These are phyloP conservation scores for Nesogale talazaci DNA, from an alignment of 2,113 vertebrate species.

Conservation along the genomic window DNA sequence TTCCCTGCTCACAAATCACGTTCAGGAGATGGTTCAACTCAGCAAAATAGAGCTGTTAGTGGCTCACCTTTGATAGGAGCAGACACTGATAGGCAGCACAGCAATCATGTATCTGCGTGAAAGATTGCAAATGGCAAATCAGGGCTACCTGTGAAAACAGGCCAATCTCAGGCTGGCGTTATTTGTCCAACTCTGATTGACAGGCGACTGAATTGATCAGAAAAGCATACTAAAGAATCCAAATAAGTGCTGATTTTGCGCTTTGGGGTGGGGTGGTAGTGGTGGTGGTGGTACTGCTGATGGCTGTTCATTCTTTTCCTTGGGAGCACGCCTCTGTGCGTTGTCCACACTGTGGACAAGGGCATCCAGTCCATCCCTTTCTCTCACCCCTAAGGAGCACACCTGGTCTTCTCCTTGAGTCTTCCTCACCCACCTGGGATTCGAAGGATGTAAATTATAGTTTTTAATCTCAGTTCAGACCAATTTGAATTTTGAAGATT, in stretches of 20 bases:
- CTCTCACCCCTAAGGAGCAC: background rate
- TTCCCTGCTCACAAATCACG: background rate
- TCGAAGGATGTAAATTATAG: background rate
- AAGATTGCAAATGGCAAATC: background rate
- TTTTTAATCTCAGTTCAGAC: conserved; percentile 25
- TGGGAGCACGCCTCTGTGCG: background rate
- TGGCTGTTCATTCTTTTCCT: no score
- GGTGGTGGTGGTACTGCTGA: conserved; percentile 13
- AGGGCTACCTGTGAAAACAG: background rate
- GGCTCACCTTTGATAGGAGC: background rate
- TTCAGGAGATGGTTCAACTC: background rate
- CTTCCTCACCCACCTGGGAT: conserved; percentile 33
- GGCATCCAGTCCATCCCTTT: background rate
- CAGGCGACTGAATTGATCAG: conserved; percentile 16
- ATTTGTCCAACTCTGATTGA: conserved; percentile 5
- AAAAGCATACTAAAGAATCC: conserved; percentile 5
- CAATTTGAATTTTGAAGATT: conserved; percentile 19
- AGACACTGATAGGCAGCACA: background rate
- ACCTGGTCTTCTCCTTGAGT: background rate
- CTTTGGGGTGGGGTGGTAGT: background rate
- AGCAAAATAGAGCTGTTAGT: background rate
- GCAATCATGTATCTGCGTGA: background rate
- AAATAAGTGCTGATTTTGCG: background rate
- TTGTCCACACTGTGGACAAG: background rate
- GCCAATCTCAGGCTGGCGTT: background rate